Base-by-base conservation (phyloP, 1,140 invertebrate species). In the Drosophila parabipectinata region DNA sequence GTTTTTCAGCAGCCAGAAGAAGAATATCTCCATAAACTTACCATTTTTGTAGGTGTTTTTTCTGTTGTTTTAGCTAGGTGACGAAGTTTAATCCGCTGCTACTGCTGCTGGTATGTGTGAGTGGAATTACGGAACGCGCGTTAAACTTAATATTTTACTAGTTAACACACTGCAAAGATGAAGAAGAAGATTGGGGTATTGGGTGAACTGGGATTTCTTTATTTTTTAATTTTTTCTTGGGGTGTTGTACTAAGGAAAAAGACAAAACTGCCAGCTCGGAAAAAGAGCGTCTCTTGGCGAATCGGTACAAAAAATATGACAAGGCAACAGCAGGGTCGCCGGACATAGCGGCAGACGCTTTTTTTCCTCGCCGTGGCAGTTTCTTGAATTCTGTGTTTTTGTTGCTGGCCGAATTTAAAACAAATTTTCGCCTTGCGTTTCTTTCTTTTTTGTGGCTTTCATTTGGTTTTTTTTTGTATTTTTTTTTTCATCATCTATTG, bases 61-160 rank as follows among this genome's bases (percentile, higher is more conserved):
- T 79, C 58, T 57, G 60, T 55, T 75, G 59, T 72, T 53, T 71
- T 69, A 83, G 83, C 75, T 88, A 88, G 79, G 71, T 85, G 72
- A 85, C 78, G 79, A 85, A 85, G 66, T 77, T 84, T 87, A 88
- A 88, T 87, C 82, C 83, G 82, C 83, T 87, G 84, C 82, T 69
- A 79, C 66, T 74, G 12, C 41, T 18, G 73, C 68, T 87, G 82
- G 82, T 88, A 88, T 87, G 83, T 87, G 83, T 87, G 82, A 24
- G 79, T 88, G 83, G 82, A 88, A 88, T 88, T 83, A 80, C 75
- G 59, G 74, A 80, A 88, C 83, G 79, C 83, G 78, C 79, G 79
- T 72, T 76, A 54, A 75, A 75, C 53, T 75, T 56, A 56, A 66
- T 53, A 47, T 74, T 72, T 74, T 66, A 66, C 52, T 66, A 57